Conservation (phyloP, 1,140 invertebrate species). For the Nephotettix cincticeps region DNA sequence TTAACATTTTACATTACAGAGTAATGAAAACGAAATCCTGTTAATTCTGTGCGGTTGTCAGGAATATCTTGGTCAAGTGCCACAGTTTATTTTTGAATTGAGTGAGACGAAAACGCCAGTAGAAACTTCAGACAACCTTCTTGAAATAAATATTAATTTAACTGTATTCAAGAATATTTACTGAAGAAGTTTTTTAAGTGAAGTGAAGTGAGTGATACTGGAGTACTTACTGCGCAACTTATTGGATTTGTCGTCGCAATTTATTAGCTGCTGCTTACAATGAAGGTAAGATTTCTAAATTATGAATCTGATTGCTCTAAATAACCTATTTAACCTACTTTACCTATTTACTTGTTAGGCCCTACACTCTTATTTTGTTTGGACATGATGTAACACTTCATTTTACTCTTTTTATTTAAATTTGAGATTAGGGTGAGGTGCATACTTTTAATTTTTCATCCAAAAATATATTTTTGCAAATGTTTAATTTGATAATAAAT, state of each 20-base stretch:
- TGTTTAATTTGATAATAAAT: no score
- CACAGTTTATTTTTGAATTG: conserved; percentile 26
- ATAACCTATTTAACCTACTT: no score
- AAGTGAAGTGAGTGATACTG: conserved; percentile 3
- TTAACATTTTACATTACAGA: not conserved
- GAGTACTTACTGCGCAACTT: not conserved
- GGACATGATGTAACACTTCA: no score
- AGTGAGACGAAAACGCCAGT: conserved; percentile 25
- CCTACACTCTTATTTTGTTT: no score
- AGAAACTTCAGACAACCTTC: conserved; percentile 7
- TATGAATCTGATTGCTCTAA: no score
- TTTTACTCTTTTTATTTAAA: no score
- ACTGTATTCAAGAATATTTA: not conserved
- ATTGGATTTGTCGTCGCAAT: not conserved
- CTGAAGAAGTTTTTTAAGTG: not conserved
- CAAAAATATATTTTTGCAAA: no score
- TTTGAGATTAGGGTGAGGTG: no score
- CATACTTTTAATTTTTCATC: no score
- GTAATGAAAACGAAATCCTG: conserved; percentile 26
- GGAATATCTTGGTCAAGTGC: conserved; percentile 25
- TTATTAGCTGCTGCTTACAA: conserved; percentile 5
- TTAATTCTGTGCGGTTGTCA: conserved; percentile 22
- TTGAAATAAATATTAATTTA: not conserved
- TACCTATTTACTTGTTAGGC: no score
- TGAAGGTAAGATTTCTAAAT: conserved; percentile 7